These are phyloP conservation scores for Chrysodeixis includens DNA, from an alignment of 2,888 invertebrate species.

Conservation along the genomic window DNA sequence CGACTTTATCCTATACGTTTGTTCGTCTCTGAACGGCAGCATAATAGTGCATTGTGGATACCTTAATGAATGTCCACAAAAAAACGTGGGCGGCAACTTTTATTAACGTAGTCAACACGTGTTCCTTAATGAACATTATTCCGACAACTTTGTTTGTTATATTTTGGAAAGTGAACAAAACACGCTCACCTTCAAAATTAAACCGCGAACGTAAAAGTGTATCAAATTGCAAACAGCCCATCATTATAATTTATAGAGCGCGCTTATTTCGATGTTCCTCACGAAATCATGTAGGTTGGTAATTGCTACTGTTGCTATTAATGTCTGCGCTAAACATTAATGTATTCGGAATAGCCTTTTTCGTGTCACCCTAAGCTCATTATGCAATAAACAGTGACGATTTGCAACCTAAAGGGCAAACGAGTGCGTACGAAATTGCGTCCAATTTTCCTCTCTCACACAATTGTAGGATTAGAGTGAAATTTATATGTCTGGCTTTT, in stretches of 20 bases:
- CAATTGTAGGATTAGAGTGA: slow-evolving; percentile 84
- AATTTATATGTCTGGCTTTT: slow-evolving; percentile 89
- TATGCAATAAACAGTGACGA: slow-evolving; percentile 79
- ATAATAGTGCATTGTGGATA: slow-evolving; percentile 57
- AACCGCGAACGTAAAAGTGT: slow-evolving; percentile 78
- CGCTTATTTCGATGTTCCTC: slow-evolving; percentile 58
- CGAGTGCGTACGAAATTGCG: slow-evolving; percentile 79
- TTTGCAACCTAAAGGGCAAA: slow-evolving; percentile 78
- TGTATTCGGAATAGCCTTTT: slow-evolving; percentile 66
- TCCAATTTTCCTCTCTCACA: slow-evolving; percentile 84
- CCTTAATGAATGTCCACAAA: slow-evolving; percentile 52
- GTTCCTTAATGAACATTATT: slow-evolving; percentile 51
- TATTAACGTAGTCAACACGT: slow-evolving; percentile 46
- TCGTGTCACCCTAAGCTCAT: slow-evolving; percentile 72
- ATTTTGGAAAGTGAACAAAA: slow-evolving; percentile 68
- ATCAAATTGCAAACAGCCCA: slow-evolving; percentile 76
- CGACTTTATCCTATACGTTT: slow-evolving; percentile 51
- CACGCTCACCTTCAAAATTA: slow-evolving; percentile 63
- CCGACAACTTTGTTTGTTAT: slow-evolving; percentile 43
- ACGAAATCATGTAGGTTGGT: slow-evolving; percentile 60
- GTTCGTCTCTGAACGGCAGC: slow-evolving; percentile 54
- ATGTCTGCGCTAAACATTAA: slow-evolving; percentile 52
- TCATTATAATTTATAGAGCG: slow-evolving; percentile 59
- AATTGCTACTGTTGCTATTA: slow-evolving; percentile 62
- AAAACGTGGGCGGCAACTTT: slow-evolving; percentile 42